Evolutionary conservation across 2,888 invertebrate species (phyloP).

Genomic region (Perizoma affinitatum): DNA sequence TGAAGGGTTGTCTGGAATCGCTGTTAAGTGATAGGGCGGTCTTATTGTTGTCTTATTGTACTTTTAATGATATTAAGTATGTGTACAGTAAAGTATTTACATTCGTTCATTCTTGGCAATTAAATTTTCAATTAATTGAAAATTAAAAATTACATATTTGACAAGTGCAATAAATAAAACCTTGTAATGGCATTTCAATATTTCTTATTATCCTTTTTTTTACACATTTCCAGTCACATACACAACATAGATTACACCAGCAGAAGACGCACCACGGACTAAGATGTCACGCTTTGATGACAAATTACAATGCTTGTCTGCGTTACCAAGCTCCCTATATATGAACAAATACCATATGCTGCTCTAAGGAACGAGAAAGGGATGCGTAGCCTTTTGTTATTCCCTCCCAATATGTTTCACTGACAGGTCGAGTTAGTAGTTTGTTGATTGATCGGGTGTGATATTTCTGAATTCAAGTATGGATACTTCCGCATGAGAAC

Average conservation of each 20-base stretch:
- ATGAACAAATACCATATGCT: slow-evolving; percentile 31
- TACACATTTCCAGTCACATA: slow-evolving; percentile 3
- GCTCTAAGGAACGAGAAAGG: slow-evolving; percentile 29
- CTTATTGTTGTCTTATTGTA: too few relatives aligned
- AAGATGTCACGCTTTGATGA: slow-evolving; percentile 35
- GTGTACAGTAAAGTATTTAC: too few relatives aligned
- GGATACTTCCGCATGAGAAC: slow-evolving; percentile 14
- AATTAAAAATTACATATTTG: too few relatives aligned
- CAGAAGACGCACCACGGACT: slow-evolving; percentile 23
- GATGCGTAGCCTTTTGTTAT: slow-evolving; percentile 37
- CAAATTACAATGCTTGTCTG: slow-evolving; percentile 41
- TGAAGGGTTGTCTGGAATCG: too few relatives aligned
- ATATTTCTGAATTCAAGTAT: slow-evolving; percentile 32
- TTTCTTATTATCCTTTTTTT: neutral
- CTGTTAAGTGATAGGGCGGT: too few relatives aligned
- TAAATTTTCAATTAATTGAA: too few relatives aligned
- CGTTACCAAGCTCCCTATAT: slow-evolving; percentile 30
- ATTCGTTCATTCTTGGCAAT: too few relatives aligned
- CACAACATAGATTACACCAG: slow-evolving; percentile 7
- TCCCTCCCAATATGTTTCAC: slow-evolving; percentile 31
- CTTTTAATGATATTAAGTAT: too few relatives aligned
- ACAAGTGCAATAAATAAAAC: too few relatives aligned
- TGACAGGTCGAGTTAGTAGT: slow-evolving; percentile 34
- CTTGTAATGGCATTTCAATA: too few relatives aligned
- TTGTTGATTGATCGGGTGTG: slow-evolving; percentile 35